Conservation (phyloP, 2,797 vertebrate species). For the Hemitrygon akajei region DNA sequence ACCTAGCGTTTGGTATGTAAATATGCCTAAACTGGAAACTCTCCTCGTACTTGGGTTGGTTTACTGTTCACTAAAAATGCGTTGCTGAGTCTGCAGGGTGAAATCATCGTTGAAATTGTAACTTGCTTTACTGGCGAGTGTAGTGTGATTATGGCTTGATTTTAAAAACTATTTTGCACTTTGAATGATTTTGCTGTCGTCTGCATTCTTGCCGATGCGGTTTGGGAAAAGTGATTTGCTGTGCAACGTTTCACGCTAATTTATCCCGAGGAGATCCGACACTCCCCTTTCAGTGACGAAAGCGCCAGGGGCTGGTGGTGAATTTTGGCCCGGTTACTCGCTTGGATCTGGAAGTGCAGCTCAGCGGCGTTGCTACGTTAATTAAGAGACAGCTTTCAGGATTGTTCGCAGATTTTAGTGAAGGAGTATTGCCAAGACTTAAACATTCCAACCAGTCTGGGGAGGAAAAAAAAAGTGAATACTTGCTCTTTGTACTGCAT, state of each 20-base stretch:
- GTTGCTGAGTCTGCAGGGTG: no score
- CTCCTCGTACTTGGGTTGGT: no score
- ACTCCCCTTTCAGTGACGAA: slow-evolving; percentile 47
- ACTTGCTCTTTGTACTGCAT: slow-evolving; percentile 55
- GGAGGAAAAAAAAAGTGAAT: slow-evolving; percentile 39
- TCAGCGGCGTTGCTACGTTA: slow-evolving; percentile 42
- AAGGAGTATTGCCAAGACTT: slow-evolving; percentile 44
- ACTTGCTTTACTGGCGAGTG: background rate
- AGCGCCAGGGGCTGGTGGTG: slow-evolving; percentile 52
- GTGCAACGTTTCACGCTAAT: slow-evolving; percentile 61
- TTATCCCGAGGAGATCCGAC: slow-evolving; percentile 45
- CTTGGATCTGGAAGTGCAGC: slow-evolving; percentile 50
- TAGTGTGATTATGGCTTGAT: background rate
- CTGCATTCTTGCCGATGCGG: slow-evolving; percentile 46
- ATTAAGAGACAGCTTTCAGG: slow-evolving; percentile 39
- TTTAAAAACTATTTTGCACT: background rate
- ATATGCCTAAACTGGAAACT: no score
- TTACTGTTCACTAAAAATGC: no score
- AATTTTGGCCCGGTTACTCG: slow-evolving; percentile 45
- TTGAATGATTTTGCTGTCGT: background rate
- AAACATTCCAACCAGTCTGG: slow-evolving; percentile 45
- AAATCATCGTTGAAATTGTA: background rate
- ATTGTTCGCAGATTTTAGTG: slow-evolving; percentile 43
- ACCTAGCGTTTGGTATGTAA: no score
- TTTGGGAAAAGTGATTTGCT: slow-evolving; percentile 55